Evolutionary conservation across 2,888 invertebrate genomes (phyloP).

Genomic region (Ceraclea dissimilis): DNA sequence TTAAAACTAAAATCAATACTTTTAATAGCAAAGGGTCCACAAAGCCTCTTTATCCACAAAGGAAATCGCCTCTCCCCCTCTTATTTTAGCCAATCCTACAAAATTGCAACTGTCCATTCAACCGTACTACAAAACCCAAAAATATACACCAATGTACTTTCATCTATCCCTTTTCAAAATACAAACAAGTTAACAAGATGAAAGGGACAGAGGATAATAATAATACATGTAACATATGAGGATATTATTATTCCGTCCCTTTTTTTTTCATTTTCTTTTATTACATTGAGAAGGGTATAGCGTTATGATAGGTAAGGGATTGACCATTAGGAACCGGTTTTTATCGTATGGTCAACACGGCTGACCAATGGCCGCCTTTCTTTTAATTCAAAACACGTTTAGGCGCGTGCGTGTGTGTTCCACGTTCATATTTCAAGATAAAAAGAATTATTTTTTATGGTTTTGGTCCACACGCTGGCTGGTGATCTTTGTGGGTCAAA

Average conservation of each 20-base stretch:
- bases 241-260: neutral
- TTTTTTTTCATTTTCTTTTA: conserved; percentile 2
- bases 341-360: conserved; percentile 23
- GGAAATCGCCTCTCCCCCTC: conserved; percentile 23
- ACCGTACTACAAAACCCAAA: conserved; percentile 11
- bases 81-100: conserved; percentile 25
- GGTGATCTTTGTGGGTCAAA: neutral
- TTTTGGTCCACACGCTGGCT: conserved; percentile 17
- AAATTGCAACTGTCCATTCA: conserved; percentile 26
- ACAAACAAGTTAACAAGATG: neutral
- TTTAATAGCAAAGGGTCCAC: conserved; percentile 21
- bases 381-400: conserved; percentile 14
- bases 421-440: neutral
- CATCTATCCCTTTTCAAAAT: neutral
- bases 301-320: conserved; percentile 18
- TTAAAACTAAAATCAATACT: conserved; percentile 23
- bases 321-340: conserved; percentile 46
- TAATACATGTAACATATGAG: conserved; percentile 5
- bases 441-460: conserved; percentile 1
- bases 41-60: conserved; percentile 23
- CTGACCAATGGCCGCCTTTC: conserved; percentile 20
- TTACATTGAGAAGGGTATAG: conserved; percentile 21
- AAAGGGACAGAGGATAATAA: neutral
- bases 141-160: neutral
- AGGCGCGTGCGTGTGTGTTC: conserved; percentile 16